Base-by-base conservation (phyloP, 2,797 vertebrate species). In the Pangasius djambal region DNA sequence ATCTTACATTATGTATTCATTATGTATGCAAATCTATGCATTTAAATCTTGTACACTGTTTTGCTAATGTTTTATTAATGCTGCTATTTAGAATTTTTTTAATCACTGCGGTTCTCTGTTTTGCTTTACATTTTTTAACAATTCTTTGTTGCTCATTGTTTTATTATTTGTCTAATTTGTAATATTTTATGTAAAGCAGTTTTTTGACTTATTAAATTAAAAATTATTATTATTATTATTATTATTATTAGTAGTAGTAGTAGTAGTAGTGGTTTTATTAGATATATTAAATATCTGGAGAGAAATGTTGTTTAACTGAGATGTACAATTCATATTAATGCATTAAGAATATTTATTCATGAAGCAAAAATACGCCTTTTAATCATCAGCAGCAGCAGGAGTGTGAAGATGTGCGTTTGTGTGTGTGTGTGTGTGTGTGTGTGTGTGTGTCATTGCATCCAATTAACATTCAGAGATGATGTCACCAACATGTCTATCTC, bases 401-500 rank as follows among this genome's bases (percentile, higher is more conserved):
- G 37, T 48, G 40, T 34, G 72, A 40, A 20, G 18, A 8, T 44
- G 70, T 40, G 5, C 22, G 34, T 40, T 40, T 20, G 69, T 69
- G n/a, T 28, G 69, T 22, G 74, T 50, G 12, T 52, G 44, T 77
- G 44, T n/a, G 12, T 52, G 74, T 52, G 18, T 75, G 74, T 50
- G 12, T 52, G 44, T 77, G 44, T n/a, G 12, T 52, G 74, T 52
- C 44, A 50, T 13, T 13, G 9, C 10, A 77, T 77, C 74, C 25
- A 77, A 50, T 77, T 77, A 77, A 50, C 44, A 77, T 77, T 77
- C 74, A 52, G 44, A n/a, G 25, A 50, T 50, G 28, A 77, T 77
- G 28, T n/a, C 74, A 77, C 28, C 48, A 52, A 77, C 74, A 52
- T 6, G 25, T 22, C 31, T 22, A 22, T 40, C 37, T 40, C 31